Conservation (phyloP, 2,113 vertebrate genomes). For the Melanostigma gelatinosum region DNA sequence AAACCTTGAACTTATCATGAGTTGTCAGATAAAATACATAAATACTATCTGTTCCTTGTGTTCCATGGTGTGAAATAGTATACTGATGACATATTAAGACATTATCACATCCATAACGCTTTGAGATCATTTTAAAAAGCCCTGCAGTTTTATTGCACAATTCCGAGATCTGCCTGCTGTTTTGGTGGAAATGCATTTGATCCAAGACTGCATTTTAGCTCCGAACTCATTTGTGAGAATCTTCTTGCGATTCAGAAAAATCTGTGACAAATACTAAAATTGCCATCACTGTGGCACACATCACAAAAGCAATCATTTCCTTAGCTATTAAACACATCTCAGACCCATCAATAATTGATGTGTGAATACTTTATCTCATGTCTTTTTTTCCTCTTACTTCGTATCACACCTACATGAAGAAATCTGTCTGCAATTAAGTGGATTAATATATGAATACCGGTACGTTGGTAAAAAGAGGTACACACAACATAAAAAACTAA, state of each 20-base stretch:
- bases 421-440: not conserved
- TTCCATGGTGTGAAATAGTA: not conserved
- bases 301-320: constrained; percentile 6
- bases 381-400: not conserved
- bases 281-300: not conserved
- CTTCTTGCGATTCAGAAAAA: not conserved
- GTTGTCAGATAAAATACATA: not conserved
- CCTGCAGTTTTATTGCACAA: not conserved
- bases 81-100: not conserved
- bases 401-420: not conserved
- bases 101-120: not conserved
- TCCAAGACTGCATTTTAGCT: constrained; percentile 13
- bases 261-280: constrained; percentile 1
- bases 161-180: not conserved
- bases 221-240: not conserved
- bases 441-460: not conserved
- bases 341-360: not conserved
- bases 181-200: not conserved
- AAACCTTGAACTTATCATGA: not conserved
- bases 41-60: not conserved
- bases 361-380: not conserved
- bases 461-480: not conserved
- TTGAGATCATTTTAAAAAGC: not conserved
- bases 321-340: not conserved
- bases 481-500: not conserved